Evolutionary conservation across 2,113 vertebrate species (phyloP).

Genomic region (Parotia lawesii): DNA sequence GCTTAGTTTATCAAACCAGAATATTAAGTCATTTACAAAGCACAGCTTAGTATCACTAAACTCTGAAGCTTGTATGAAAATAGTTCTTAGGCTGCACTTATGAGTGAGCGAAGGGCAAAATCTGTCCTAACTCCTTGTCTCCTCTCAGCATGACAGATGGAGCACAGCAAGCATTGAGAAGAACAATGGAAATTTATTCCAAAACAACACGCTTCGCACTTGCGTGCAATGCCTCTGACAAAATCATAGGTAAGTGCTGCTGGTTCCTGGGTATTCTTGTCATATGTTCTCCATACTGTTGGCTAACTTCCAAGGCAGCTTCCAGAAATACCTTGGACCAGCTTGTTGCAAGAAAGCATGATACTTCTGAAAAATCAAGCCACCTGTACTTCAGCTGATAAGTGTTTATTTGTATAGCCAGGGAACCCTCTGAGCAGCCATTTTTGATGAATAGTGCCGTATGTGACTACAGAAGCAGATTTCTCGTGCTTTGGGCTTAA

Average conservation of each 20-base stretch:
- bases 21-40: not conserved
- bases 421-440: not conserved
- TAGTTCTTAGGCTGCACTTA: not conserved
- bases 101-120: not conserved
- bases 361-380: not conserved
- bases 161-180: constrained; percentile 92
- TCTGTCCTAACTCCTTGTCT: not conserved
- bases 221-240: constrained; percentile 94
- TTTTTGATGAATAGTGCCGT: not conserved
- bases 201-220: constrained; percentile 95
- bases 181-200: constrained; percentile 98
- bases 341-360: not conserved
- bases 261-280: not conserved
- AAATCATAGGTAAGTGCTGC: constrained; percentile 84
- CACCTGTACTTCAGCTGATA: not conserved
- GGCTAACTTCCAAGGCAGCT: not conserved
- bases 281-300: not conserved
- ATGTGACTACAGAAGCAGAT: not conserved
- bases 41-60: not conserved
- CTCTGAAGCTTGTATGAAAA: not conserved
- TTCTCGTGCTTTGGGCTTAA: not conserved
- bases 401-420: not conserved
- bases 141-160: constrained; percentile 92
- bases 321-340: not conserved
- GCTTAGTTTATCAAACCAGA: not conserved